Evolutionary conservation across 2,113 vertebrate species (phyloP), one percentile per base, ranked within the genome.

Genomic region (Protomyctophum bolini): DNA sequence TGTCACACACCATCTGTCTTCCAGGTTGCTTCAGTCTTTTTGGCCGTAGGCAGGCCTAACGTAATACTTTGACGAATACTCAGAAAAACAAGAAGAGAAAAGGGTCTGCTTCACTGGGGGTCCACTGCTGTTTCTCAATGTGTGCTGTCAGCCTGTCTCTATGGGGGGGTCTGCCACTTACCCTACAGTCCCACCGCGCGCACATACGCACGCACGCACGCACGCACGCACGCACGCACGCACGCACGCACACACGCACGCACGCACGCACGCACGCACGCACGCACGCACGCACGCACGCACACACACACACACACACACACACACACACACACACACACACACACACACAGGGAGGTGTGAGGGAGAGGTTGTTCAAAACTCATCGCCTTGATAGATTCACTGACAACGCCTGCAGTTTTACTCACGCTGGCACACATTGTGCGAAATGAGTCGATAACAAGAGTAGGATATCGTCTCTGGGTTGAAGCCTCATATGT

Each of bases 11-110:
- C 58, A 58, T 41, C 45, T 0, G 63, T 55, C 69, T 51, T 63
- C 11, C 8, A 46, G n/a, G 51, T 83, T 80, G 65, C 62, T 82
- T 82, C 68, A 83, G 7, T 64, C 47, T 57, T 63, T 41, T 55
- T 82, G 58, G 68, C 66, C 33, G 3, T 41, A 6, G 33, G 33
- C 47, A 63, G n/a, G 6, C 50, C 52, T 41, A 41, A 57, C 68
- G 71, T 58, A 41, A 58, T 46, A 60, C 73, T 73, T 80, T 65
- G 62, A 80, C 63, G 68, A 86, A 84, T 67, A 71, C 68, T 71
- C 63, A 72, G 73, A 73, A 77, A 79, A 80, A 58, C 62, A 68
- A 41, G 70, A 41, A 6, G 33, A 41, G 70, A 41, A 6, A 6
- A 41, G 60, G 33, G 57, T 63, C 59, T 63, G 49, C 63, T 55